These are phyloP conservation scores for Pyrrhosoma nymphula DNA, from an alignment of 2,888 invertebrate species.

Conservation along the genomic window DNA sequence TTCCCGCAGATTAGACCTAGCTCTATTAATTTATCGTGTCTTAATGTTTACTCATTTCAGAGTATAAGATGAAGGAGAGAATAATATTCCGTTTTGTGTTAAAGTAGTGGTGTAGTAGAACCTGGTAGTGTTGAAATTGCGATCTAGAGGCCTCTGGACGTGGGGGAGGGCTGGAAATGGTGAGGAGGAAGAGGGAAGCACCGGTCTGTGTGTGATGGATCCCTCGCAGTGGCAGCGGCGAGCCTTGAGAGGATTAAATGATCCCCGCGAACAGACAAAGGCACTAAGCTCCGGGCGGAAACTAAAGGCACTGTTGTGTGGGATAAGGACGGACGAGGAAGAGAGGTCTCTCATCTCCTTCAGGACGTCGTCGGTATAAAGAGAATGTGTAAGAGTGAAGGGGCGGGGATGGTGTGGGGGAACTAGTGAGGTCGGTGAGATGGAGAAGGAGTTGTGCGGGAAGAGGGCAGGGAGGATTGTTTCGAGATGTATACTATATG, in stretches of 20 bases:
- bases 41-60: too few species aligned
- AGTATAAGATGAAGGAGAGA: too few species aligned
- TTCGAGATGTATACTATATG: not conserved
- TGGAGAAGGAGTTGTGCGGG: not conserved
- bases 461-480: not conserved
- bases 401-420: too few species aligned
- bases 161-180: not conserved
- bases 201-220: not conserved
- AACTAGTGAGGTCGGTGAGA: not conserved
- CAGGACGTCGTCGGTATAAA: not conserved
- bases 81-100: too few species aligned
- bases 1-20: too few species aligned
- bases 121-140: too few species aligned
- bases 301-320: not conserved
- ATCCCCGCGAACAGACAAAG: constrained; percentile 30
- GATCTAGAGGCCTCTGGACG: not conserved
- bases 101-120: too few species aligned
- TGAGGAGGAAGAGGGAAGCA: not conserved
- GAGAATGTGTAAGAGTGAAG: not conserved
- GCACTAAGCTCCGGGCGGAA: constrained; percentile 5
- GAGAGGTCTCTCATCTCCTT: not conserved
- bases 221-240: not conserved
- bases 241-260: constrained; percentile 46
- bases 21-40: too few species aligned
- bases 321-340: not conserved